These are phyloP conservation scores for Momotus momota DNA, from an alignment of 2,797 vertebrate species.

Conservation along the genomic window DNA sequence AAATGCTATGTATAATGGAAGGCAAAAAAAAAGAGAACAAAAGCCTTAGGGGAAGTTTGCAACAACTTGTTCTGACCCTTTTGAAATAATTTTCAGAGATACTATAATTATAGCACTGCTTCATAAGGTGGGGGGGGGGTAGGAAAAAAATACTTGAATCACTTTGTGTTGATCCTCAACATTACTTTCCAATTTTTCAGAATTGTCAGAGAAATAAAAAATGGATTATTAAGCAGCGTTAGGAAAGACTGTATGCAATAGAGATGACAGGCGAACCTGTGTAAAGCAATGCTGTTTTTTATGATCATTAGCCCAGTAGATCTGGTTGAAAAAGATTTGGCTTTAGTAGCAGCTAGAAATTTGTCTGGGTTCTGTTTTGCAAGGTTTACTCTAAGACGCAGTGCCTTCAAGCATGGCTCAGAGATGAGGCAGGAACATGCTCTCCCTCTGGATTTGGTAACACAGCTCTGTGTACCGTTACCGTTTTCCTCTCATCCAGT, in stretches of 20 bases:
- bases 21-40: background rate
- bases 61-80: background rate
- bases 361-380: background rate
- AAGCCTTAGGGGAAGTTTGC: background rate
- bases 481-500: background rate
- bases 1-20: fast-evolving
- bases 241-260: background rate
- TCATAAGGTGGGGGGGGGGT: fast-evolving
- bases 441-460: fast-evolving
- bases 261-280: background rate
- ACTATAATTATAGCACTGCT: background rate
- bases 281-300: background rate
- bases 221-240: background rate
- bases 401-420: background rate
- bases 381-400: background rate
- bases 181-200: background rate
- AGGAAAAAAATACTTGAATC: background rate
- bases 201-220: background rate
- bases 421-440: background rate
- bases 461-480: background rate
- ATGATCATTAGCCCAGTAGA: background rate
- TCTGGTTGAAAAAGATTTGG: background rate
- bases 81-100: background rate
- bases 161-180: background rate
- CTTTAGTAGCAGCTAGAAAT: background rate